phyloP scores from a whole-genome alignment of 30 jellyfish, hydroid and myxozoan genomes.

The Morbakka virulenta region DNA sequence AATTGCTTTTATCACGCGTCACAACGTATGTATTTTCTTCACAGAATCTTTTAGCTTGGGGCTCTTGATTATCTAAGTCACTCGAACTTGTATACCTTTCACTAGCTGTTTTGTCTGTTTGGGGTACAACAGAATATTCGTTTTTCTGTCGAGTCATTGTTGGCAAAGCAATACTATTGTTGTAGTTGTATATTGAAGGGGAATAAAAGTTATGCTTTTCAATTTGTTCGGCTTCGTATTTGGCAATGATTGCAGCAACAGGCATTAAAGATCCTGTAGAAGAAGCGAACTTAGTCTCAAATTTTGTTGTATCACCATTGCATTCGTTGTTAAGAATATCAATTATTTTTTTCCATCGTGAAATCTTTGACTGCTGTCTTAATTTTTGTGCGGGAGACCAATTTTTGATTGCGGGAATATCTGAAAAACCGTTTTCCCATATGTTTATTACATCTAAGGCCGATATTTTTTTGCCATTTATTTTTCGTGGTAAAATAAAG shows the following conservation, averaged over 20 bases:
- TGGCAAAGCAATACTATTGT: not conserved
- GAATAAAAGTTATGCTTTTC: not conserved
- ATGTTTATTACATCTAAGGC: conserved; percentile 86
- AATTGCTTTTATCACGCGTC: not conserved
- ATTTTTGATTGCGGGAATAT: conserved; percentile 82
- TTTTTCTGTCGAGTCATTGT: not conserved
- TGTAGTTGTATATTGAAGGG: not conserved
- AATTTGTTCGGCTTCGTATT: conserved; percentile 59
- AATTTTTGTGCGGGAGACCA: conserved; percentile 90
- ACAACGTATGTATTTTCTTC: not conserved
- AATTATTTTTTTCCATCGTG: conserved; percentile 96
- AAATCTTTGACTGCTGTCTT: conserved; percentile 86
- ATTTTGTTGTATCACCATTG: conserved; percentile 50
- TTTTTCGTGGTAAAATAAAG: conserved; percentile 81
- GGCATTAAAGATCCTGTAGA: conserved; percentile 80
- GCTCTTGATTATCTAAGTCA: not conserved
- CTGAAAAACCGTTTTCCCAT: conserved; percentile 93
- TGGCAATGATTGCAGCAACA: conserved; percentile 81
- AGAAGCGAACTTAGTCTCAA: conserved; percentile 59
- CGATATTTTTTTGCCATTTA: conserved; percentile 89
- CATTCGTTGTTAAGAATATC: conserved; percentile 85
- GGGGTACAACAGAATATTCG: not conserved
- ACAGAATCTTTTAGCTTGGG: not conserved
- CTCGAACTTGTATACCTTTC: not conserved
- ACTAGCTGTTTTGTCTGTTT: not conserved